Evolutionary conservation across 2,888 invertebrate genomes (phyloP), one percentile per base, ranked within the genome.

Genomic region (Dryocosmus kuriphilus): DNA sequence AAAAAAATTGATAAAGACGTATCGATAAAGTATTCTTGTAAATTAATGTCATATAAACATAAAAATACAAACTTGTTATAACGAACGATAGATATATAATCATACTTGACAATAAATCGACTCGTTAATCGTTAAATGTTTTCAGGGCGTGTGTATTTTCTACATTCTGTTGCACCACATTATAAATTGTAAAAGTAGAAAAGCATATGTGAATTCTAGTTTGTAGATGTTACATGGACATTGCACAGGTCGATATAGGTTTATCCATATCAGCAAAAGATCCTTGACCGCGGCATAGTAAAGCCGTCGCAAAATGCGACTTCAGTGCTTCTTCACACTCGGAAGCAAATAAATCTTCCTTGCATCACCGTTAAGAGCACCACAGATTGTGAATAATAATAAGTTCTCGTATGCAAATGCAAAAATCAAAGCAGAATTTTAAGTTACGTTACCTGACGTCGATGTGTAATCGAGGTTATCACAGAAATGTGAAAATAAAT

Each of bases 231-330:
- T 30, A 51, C 65, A 14, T 3, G 67, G 6, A 51, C n/a, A n/a
- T 51, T 27, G 24, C 30, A 11, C 5, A 30, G 30, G n/a, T 71
- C 71, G 30, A 71, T 51, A 30, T 51, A n/a, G n/a, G n/a, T n/a
- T n/a, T n/a, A n/a, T n/a, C n/a, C n/a, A 7, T 35, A 63, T 41
- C n/a, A 19, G 27, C 27, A 30, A 71, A 71, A 46, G 51, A 71
- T 71, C 51, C 71, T 71, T 71, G 71, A 71, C 51, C 51, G 46
- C 30, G 14, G 27, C 24, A 65, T 71, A 51, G 6, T 71, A 46
- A 32, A 71, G 30, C 71, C 71, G 27, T 51, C n/a, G n/a, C 71
- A 19, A 41, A 65, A 41, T 38, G 65, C n/a, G 71, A 9, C 24
- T 27, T 19, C 27, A 67, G 46, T 67, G 41, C 41, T 38, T 65